A percentile compares a stretch with the other conserved stretches of the same genome.
phyloP scores from a whole-genome alignment of 2,797 vertebrate species.

The Tragopan temminckii region DNA sequence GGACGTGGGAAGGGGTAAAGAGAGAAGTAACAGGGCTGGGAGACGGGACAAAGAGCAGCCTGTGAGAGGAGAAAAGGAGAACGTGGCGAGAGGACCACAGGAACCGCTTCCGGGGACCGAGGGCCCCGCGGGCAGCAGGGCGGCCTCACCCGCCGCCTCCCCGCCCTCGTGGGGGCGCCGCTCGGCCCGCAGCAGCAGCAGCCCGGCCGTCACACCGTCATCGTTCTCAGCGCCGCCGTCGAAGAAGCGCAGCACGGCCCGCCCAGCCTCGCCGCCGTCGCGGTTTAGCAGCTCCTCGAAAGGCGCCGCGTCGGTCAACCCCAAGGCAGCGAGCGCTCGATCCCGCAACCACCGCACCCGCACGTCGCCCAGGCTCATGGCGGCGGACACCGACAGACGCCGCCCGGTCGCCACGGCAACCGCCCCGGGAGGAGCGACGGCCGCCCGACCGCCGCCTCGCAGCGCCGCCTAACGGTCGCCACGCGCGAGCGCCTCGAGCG shows the following conservation, averaged over 20 bases:
- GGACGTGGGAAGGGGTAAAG: neutral
- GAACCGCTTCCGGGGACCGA: rapidly evolving
- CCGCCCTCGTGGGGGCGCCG: conserved; percentile 79
- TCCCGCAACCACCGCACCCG: conserved; percentile 90
- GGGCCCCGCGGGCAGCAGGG: neutral
- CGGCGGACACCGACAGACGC: neutral
- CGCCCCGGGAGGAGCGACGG: rapidly evolving
- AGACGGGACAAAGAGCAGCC: rapidly evolving
- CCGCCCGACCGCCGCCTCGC: neutral
- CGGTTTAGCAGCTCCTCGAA: conserved; percentile 89
- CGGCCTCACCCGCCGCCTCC: conserved; percentile 79
- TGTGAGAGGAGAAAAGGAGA: rapidly evolving
- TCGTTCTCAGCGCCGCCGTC: conserved; percentile 65
- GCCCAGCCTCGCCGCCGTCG: conserved; percentile 79
- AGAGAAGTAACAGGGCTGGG: rapidly evolving
- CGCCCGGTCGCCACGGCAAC: neutral
- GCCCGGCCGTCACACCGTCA: conserved; percentile 17
- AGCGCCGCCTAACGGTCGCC: neutral
- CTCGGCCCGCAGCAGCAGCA: conserved; percentile 80
- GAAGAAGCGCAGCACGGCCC: conserved; percentile 81
- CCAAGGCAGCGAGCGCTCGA: conserved; percentile 78
- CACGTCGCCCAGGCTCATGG: conserved; percentile 86
- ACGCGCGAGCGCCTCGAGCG: neutral
- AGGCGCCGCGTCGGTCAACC: conserved; percentile 69
- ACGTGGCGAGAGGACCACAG: rapidly evolving